These are phyloP conservation scores for Malaclemys terrapin DNA, from an alignment of 2,113 vertebrate species.

Conservation along the genomic window DNA sequence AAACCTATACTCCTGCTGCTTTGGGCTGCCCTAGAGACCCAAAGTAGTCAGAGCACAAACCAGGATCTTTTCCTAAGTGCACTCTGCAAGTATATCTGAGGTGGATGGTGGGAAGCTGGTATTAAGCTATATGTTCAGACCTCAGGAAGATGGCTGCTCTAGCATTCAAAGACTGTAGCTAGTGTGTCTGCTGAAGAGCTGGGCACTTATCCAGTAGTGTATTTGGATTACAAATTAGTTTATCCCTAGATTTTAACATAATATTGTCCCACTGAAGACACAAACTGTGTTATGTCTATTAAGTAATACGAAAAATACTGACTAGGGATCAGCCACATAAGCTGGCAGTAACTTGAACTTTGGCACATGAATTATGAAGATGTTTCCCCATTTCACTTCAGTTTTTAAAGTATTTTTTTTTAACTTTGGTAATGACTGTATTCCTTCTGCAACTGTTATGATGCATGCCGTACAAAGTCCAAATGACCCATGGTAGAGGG, in stretches of 20 bases:
- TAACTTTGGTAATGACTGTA: neutral
- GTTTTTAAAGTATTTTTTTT: neutral
- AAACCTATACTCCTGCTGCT: neutral
- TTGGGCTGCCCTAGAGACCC: neutral
- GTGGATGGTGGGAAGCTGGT: neutral
- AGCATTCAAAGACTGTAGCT: neutral
- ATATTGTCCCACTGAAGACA: neutral
- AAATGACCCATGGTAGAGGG: neutral
- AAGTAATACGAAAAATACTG: neutral
- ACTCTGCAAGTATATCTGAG: neutral
- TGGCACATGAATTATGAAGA: neutral
- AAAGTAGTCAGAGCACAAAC: neutral
- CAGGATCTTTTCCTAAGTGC: neutral
- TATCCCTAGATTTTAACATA: neutral
- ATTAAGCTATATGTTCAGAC: neutral
- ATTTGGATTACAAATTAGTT: neutral
- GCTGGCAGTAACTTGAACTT: neutral
- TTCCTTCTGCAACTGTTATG: neutral
- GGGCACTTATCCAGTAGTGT: neutral
- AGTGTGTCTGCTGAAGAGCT: neutral
- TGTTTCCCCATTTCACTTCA: neutral
- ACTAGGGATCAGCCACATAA: neutral
- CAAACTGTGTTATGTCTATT: neutral
- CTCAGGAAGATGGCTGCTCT: neutral
- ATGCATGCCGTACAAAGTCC: neutral